Conservation (phyloP, 1,140 invertebrate species). For the Zaprionus tsacasi region DNA sequence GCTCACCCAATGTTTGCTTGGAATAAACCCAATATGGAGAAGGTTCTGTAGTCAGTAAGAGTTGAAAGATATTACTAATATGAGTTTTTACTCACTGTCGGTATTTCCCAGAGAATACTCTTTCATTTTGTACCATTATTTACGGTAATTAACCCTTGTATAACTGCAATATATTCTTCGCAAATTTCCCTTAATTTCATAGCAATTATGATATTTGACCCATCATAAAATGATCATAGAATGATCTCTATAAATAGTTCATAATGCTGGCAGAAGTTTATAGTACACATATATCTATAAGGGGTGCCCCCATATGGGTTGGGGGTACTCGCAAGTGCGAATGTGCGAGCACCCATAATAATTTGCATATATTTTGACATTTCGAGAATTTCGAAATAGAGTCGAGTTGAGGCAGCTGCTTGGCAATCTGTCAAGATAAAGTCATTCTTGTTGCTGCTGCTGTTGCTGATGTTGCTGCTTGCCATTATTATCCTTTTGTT, state of each 20-base stretch:
- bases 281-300: background rate
- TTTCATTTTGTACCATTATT: too few relatives aligned
- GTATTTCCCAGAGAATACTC: too few relatives aligned
- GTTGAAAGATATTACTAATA: too few relatives aligned
- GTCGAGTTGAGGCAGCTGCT: conserved; percentile 42
- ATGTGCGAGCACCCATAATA: background rate
- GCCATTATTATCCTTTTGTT: conserved; percentile 74
- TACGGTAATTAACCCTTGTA: too few relatives aligned
- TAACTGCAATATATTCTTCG: background rate
- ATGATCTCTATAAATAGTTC: background rate
- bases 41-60: background rate
- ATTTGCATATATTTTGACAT: conserved; percentile 9
- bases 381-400: background rate
- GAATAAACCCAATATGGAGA: conserved; percentile 5
- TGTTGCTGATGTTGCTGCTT: conserved; percentile 32
- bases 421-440: conserved; percentile 79
- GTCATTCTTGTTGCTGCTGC: conserved; percentile 70
- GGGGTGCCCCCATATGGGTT: background rate
- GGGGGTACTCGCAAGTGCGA: background rate
- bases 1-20: conserved; percentile 27
- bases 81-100: too few relatives aligned
- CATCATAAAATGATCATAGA: background rate
- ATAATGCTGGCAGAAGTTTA: background rate
- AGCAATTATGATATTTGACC: background rate
- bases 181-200: background rate